phyloP scores from a whole-genome alignment of 2,113 vertebrate genomes.

The western clawed frog (Xenopus tropicalis) region UCB_Xtro_10.0 CM004445.2:52566001-52566500 shows the following conservation, averaged over 20 bases:
- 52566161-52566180: background rate
- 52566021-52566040: no score
- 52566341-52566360: no score
- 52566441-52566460: slow-evolving; percentile 26
- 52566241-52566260: background rate
- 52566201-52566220: background rate
- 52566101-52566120: no score
- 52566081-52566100: no score
- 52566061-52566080: no score
- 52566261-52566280: background rate
- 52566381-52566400: background rate
- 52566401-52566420: slow-evolving; percentile 40
- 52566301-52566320: background rate
- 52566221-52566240: background rate
- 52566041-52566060: no score
- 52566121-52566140: no score
- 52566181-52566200: background rate
- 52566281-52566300: background rate
- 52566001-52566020: no score
- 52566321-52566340: background rate
- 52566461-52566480: slow-evolving; percentile 23
- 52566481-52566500: slow-evolving; percentile 16
- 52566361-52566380: background rate
- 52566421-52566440: slow-evolving; percentile 28
- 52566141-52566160: background rate